Evolutionary conservation across 2,797 vertebrate species (phyloP).

Genomic region (Spea hammondii): DNA sequence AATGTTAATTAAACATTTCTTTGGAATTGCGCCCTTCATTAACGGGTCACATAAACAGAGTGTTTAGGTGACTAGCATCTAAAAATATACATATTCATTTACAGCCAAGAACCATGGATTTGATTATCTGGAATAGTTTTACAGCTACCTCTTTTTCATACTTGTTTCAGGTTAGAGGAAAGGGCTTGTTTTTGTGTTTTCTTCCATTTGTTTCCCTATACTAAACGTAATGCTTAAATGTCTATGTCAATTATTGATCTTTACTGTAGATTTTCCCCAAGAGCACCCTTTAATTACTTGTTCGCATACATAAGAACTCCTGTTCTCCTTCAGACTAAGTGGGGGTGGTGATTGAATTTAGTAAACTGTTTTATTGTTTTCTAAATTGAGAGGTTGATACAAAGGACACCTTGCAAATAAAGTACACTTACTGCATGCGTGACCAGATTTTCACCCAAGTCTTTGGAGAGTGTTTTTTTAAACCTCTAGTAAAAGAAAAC

Average conservation of each 20-base stretch:
- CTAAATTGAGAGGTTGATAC: slow-evolving; percentile 36
- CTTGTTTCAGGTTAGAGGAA: not conserved
- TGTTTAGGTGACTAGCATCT: slow-evolving; percentile 42
- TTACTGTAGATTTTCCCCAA: slow-evolving; percentile 39
- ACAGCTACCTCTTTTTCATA: not conserved
- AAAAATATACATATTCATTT: slow-evolving; percentile 1
- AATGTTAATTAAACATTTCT: slow-evolving; percentile 74
- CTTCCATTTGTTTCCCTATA: slow-evolving; percentile 1
- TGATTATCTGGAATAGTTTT: not conserved
- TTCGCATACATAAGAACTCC: slow-evolving; percentile 26
- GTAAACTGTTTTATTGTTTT: slow-evolving; percentile 42
- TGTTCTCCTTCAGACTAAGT: slow-evolving; percentile 14
- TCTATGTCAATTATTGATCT: slow-evolving; percentile 31
- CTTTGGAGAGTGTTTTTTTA: slow-evolving; percentile 20
- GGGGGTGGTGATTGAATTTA: slow-evolving; percentile 43
- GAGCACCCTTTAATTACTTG: slow-evolving; percentile 23
- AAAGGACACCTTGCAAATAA: slow-evolving; percentile 44
- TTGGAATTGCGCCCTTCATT: slow-evolving; percentile 66
- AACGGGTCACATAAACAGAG: slow-evolving; percentile 67
- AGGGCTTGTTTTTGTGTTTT: not conserved
- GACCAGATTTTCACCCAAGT: slow-evolving; percentile 45
- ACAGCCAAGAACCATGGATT: not conserved
- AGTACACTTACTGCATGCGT: slow-evolving; percentile 29
- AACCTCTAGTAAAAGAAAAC: slow-evolving; percentile 2
- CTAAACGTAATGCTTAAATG: slow-evolving; percentile 30